Evolutionary conservation across 2,888 invertebrate species (phyloP), one percentile per base, ranked within the genome.

Genomic region (Campoplex capitator): DNA sequence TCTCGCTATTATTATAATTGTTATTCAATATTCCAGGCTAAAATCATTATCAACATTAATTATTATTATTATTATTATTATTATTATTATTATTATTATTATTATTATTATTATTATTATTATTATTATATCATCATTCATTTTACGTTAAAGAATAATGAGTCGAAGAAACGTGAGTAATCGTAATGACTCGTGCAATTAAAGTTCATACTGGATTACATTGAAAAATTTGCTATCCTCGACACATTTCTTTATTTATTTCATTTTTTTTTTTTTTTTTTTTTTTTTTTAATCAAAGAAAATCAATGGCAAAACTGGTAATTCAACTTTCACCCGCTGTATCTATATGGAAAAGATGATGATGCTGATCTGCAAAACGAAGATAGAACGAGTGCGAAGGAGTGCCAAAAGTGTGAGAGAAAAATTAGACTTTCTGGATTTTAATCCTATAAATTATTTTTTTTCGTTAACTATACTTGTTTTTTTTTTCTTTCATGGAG

Each of bases 321-420:
- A 83, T 78, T 78, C 73, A 78, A 83, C 78, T 83, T 83, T 78
- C 83, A 83, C 83, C 78, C 35, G 48, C 48, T 23, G 42, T 71
- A 56, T 74, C 38, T 28, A 18, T 32, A 71, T 71, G 16, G 48
- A 71, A 48, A 71, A 48, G 74, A 38, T 74, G 23, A 38, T 38
- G 38, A 74, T 54, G 51, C 56, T 28, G 32, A 54, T 38, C 56
- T 56, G 74, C 74, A 56, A n/a, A 56, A 16, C 4, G 3, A 16
- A 32, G 16, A 16, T 62, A 32, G 0, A 16, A 16, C 32, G 32
- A 32, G 7, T 8, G 62, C 13, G 62, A 16, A 6, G 6, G 32
- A 62, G 32, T 23, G 23, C 32, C 62, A 32, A 62, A 28, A 62
- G 62, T 16, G 32, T 32, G 62, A 62, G 32, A 32, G 16, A 32